Percentiles rank a stretch among this genome's conserved stretches.
Evolutionary conservation across 30 jellyfish, hydroid and myxozoan genomes (phyloP).

Genomic region (Catostylus mosaicus): DNA sequence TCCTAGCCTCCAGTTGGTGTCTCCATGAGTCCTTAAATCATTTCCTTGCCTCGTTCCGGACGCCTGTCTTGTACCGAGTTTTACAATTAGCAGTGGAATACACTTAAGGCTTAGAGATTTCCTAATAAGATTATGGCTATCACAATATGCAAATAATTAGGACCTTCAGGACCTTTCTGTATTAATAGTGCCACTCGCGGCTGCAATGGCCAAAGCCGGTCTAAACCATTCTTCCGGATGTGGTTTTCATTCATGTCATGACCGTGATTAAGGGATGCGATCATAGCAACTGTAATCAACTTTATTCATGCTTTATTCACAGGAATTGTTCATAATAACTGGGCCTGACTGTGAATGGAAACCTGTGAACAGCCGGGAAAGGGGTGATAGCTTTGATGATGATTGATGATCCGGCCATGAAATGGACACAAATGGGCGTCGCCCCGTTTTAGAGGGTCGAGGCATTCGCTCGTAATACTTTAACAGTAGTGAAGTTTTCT

Average conservation of each 20-base stretch:
- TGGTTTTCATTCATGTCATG: not conserved
- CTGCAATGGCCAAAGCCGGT: not conserved
- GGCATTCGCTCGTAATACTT: too few species aligned
- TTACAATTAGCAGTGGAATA: not conserved
- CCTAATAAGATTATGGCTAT: not conserved
- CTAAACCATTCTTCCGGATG: conserved; percentile 6
- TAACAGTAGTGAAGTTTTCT: too few species aligned
- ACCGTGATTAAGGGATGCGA: not conserved
- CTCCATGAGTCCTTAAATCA: not conserved
- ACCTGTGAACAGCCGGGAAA: too few species aligned
- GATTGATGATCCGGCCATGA: too few species aligned
- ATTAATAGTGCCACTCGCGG: too few species aligned
- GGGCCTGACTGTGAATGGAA: too few species aligned
- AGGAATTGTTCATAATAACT: too few species aligned
- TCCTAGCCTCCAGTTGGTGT: not conserved
- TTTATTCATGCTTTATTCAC: too few species aligned
- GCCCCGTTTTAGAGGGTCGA: too few species aligned
- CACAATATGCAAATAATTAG: not conserved
- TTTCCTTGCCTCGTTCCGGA: conserved; percentile 1
- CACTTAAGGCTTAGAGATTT: not conserved
- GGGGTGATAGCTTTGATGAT: too few species aligned
- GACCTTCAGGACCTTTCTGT: too few species aligned
- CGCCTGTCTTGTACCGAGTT: not conserved
- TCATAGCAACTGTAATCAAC: not conserved
- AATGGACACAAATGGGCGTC: too few species aligned